Percentiles rank a stretch among this genome's conserved stretches.
phyloP scores from a whole-genome alignment of 2,113 vertebrate species.

The Ornithorhynchus anatinus region DNA sequence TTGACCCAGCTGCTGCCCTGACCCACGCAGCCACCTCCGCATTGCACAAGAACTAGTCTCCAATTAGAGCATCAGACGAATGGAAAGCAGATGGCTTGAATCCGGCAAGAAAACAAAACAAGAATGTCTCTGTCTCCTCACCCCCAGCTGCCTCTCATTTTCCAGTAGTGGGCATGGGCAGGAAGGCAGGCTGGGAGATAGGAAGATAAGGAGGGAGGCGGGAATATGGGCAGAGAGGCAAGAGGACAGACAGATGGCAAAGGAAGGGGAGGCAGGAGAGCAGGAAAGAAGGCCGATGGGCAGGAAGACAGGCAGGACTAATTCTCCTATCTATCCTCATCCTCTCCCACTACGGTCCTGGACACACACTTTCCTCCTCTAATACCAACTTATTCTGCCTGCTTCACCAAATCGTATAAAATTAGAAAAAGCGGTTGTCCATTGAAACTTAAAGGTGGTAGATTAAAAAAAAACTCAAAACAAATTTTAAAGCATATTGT shows the following conservation, averaged over 20 bases:
- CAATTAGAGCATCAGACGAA: slow-evolving; percentile 21
- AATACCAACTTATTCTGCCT: no score
- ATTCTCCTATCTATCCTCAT: no score
- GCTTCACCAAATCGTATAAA: no score
- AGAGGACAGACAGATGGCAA: background rate
- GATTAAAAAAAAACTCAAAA: no score
- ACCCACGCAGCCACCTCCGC: no score
- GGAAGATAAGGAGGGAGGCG: slow-evolving; percentile 1
- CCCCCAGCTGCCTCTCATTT: slow-evolving; percentile 31
- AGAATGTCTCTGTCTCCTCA: slow-evolving; percentile 28
- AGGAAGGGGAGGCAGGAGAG: background rate
- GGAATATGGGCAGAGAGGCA: background rate
- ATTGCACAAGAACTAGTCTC: background rate
- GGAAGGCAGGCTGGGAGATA: background rate
- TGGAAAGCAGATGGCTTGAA: slow-evolving; percentile 13
- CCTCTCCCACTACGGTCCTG: no score
- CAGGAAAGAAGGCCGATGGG: background rate
- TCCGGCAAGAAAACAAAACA: slow-evolving; percentile 28
- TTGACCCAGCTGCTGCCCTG: no score
- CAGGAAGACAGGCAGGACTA: no score
- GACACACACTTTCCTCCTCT: no score
- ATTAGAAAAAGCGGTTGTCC: no score
- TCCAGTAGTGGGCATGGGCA: slow-evolving; percentile 27
- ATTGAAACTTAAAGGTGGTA: no score
- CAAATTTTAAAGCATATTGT: no score